Conservation (phyloP, 1,140 invertebrate genomes). For the Anthonomus grandis region DNA sequence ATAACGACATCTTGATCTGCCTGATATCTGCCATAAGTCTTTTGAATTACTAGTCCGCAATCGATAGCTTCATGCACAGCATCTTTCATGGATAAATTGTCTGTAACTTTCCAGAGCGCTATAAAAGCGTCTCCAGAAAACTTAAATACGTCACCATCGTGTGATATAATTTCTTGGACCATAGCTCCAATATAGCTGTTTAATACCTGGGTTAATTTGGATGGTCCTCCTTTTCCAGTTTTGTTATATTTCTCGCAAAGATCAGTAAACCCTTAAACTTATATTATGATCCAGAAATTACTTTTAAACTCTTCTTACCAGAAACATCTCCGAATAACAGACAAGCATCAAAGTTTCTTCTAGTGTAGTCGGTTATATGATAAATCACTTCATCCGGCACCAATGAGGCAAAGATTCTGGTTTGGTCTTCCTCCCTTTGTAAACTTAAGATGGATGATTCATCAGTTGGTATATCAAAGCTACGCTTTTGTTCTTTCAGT, state of each 20-base stretch:
- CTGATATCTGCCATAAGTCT: conserved; percentile 57
- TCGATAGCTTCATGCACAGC: conserved; percentile 58
- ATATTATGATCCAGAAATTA: neutral
- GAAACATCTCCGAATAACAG: conserved; percentile 63
- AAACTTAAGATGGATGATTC: neutral
- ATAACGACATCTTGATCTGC: conserved; percentile 59
- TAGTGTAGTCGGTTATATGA: conserved; percentile 52
- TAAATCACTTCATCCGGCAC: conserved; percentile 62
- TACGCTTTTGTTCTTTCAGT: neutral
- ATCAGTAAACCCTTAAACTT: conserved; percentile 59
- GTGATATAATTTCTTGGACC: conserved; percentile 57
- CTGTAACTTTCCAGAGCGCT: conserved; percentile 37
- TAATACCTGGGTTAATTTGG: conserved; percentile 59
- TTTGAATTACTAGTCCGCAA: conserved; percentile 61
- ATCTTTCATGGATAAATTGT: conserved; percentile 55
- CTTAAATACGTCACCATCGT: conserved; percentile 63
- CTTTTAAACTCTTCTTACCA: too few species aligned
- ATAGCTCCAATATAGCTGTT: conserved; percentile 65
- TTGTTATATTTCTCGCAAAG: conserved; percentile 60
- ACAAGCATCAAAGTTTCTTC: conserved; percentile 55
- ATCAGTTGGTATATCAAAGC: neutral
- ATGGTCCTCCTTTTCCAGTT: conserved; percentile 58
- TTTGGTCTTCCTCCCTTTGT: conserved; percentile 38
- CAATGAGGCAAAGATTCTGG: conserved; percentile 58
- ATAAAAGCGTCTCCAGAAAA: conserved; percentile 65